phyloP scores from a whole-genome alignment of 2,888 invertebrate species.

The Tiliacea aurago region DNA sequence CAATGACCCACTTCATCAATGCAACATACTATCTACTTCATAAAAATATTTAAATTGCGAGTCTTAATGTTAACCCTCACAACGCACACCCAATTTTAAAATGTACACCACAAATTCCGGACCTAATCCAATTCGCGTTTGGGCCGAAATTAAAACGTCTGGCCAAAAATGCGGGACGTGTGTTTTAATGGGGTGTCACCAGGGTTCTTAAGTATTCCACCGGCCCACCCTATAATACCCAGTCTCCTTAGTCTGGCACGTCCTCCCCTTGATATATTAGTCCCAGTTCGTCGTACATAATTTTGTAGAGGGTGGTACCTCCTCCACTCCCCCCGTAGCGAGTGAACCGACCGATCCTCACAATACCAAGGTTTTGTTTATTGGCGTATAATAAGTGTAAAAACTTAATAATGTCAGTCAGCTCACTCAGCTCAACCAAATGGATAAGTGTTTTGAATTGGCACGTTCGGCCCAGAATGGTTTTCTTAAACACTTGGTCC shows the following conservation, averaged over 20 bases:
- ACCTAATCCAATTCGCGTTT: constrained; percentile 76
- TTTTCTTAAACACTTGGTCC: constrained; percentile 46
- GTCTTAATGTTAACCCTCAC: constrained; percentile 60
- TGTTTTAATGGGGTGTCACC: constrained; percentile 91
- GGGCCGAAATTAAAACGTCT: constrained; percentile 87
- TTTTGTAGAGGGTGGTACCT: constrained; percentile 87
- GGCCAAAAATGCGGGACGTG: constrained; percentile 89
- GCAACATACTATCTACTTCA: constrained; percentile 35
- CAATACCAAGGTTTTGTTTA: constrained; percentile 90
- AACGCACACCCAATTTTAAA: constrained; percentile 63
- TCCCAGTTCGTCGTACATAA: constrained; percentile 91
- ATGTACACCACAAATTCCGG: constrained; percentile 64
- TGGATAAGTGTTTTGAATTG: constrained; percentile 52
- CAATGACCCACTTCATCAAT: constrained; percentile 41
- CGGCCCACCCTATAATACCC: constrained; percentile 89
- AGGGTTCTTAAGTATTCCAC: constrained; percentile 90
- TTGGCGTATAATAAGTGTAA: constrained; percentile 84
- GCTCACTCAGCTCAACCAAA: constrained; percentile 60
- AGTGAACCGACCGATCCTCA: constrained; percentile 84
- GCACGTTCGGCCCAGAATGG: constrained; percentile 26
- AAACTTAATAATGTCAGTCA: constrained; percentile 70
- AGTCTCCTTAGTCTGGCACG: constrained; percentile 90
- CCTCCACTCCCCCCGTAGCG: constrained; percentile 77
- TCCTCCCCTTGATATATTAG: constrained; percentile 91
- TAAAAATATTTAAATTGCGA: constrained; percentile 56